These are phyloP conservation scores for Gallinago paraguaiae DNA, from an alignment of 2,113 vertebrate species.

Conservation along the genomic window DNA sequence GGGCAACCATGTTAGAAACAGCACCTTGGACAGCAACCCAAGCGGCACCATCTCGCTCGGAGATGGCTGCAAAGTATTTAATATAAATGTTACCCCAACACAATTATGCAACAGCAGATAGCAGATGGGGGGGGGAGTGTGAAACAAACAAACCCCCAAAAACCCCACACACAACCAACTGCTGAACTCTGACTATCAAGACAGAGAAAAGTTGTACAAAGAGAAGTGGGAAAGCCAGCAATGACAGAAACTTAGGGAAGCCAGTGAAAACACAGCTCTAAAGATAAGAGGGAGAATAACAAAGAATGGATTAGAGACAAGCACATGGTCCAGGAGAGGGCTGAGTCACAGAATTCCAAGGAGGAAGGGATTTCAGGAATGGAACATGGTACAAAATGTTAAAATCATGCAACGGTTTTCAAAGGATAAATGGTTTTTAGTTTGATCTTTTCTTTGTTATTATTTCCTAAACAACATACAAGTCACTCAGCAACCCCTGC, in stretches of 20 bases:
- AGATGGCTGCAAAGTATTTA: neutral
- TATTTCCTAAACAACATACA: neutral
- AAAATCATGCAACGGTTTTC: neutral
- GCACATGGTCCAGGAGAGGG: neutral
- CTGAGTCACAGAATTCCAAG: neutral
- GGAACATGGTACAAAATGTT: neutral
- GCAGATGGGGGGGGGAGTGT: no score
- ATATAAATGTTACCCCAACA: neutral
- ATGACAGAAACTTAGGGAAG: fast-evolving
- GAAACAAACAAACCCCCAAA: no score
- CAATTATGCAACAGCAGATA: neutral
- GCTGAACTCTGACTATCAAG: neutral
- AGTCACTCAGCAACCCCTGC: neutral
- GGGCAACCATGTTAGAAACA: neutral
- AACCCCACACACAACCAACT: neutral
- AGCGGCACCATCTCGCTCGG: fast-evolving
- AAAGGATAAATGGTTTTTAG: neutral
- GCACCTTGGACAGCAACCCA: neutral
- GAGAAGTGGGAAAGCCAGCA: neutral
- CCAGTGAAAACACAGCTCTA: neutral
- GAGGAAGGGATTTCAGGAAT: neutral
- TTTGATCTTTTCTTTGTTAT: slow-evolving; percentile 32
- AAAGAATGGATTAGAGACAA: neutral
- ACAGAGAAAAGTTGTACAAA: neutral
- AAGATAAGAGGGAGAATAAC: neutral